Evolutionary conservation across 2,888 invertebrate species (phyloP).

Genomic region (Seira musarum): DNA sequence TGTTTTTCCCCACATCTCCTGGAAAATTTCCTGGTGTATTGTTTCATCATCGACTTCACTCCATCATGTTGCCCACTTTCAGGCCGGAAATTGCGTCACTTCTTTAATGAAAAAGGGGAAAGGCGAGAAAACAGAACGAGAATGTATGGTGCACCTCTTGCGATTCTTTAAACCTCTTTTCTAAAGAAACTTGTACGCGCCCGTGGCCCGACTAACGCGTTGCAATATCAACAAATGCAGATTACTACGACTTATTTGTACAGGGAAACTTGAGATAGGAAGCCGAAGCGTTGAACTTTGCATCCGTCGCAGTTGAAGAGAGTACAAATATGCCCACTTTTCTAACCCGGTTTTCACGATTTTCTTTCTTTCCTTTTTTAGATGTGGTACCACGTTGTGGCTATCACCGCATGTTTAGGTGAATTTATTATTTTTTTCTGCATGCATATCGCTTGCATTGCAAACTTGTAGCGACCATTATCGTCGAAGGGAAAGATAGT

Average conservation of each 20-base stretch:
- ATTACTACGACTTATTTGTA: too few species aligned
- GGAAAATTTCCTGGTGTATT: neutral
- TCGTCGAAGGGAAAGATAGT: constrained; percentile 17
- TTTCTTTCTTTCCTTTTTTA: too few species aligned
- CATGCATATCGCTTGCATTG: constrained; percentile 15
- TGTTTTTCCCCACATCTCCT: neutral
- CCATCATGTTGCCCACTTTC: constrained; percentile 27
- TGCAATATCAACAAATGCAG: too few species aligned
- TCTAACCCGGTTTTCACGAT: too few species aligned
- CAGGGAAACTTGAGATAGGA: neutral
- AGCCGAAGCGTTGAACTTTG: neutral
- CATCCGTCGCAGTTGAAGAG: neutral
- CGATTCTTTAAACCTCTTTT: too few species aligned
- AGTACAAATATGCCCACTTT: too few species aligned
- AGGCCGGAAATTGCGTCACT: constrained; percentile 42
- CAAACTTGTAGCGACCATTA: constrained; percentile 60
- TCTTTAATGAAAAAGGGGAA: constrained; percentile 2
- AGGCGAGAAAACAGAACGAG: neutral
- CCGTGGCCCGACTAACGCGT: too few species aligned
- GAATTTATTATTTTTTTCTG: neutral
- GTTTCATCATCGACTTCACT: neutral
- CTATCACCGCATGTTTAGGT: constrained; percentile 46
- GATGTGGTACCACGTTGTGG: constrained; percentile 56
- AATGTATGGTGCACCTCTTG: too few species aligned
- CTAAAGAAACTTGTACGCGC: too few species aligned